Percentiles rank a stretch among this genome's conserved stretches.
phyloP scores from a whole-genome alignment of 92 coral and sea anemone species.

The Siderastrea radians region DNA sequence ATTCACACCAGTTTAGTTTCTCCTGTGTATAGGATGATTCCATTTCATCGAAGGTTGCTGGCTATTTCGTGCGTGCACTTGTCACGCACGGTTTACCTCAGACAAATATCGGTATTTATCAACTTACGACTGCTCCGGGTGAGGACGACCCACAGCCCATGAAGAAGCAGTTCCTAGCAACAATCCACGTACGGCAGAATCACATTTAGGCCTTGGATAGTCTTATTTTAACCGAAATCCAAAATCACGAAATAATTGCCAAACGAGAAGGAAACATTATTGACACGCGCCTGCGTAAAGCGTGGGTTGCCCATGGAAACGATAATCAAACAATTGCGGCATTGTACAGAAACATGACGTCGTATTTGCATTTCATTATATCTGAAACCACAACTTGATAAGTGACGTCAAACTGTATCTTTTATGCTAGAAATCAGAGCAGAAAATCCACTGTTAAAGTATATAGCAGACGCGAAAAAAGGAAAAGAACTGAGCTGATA shows the following conservation, averaged over 20 bases:
- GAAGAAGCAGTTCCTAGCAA: neutral
- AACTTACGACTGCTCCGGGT: slow-evolving; percentile 70
- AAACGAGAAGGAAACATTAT: neutral
- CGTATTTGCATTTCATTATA: neutral
- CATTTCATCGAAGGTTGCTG: no score
- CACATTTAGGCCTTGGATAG: neutral
- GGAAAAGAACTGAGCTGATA: no score
- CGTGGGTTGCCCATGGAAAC: neutral
- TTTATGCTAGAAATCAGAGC: neutral
- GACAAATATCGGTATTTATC: neutral
- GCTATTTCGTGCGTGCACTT: neutral
- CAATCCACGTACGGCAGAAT: neutral
- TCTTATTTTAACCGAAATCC: neutral
- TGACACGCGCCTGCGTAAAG: slow-evolving; percentile 9
- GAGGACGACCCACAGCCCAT: slow-evolving; percentile 86
- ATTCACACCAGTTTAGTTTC: no score
- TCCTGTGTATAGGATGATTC: no score
- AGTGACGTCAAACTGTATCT: neutral
- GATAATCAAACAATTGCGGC: neutral
- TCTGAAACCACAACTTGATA: neutral
- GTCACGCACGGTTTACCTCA: neutral
- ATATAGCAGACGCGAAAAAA: no score
- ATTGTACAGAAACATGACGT: neutral
- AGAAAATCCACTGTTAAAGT: no score
- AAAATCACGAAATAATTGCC: neutral